These are phyloP conservation scores for Amaurobius ferox DNA, from an alignment of 2,888 invertebrate species.

Conservation along the genomic window DNA sequence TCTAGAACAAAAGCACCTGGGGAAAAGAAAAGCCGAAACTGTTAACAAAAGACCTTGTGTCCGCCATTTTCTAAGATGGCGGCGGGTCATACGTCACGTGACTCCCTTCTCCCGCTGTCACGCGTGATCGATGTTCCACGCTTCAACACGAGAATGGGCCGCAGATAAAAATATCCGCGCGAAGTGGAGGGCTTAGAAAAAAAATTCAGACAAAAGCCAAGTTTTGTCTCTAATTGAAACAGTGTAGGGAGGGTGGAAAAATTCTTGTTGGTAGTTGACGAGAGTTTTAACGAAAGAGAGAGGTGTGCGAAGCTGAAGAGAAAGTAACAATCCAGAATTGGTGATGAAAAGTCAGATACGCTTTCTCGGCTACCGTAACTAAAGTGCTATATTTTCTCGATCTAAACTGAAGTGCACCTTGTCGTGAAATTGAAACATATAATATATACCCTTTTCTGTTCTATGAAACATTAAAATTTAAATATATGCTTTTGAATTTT, in stretches of 20 bases:
- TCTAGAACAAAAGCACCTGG: not conserved
- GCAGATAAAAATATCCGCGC: slow-evolving; percentile 56
- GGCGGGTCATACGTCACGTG: slow-evolving; percentile 61
- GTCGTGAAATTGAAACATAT: no score
- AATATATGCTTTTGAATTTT: no score
- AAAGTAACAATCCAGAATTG: not conserved
- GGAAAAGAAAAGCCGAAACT: not conserved
- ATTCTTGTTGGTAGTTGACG: not conserved
- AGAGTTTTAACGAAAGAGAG: not conserved
- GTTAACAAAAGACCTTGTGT: slow-evolving; percentile 43
- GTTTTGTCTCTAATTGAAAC: slow-evolving; percentile 14
- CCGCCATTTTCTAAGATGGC: slow-evolving; percentile 37
- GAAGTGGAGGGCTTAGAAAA: slow-evolving; percentile 3
- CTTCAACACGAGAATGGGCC: slow-evolving; percentile 68
- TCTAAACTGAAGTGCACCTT: no score
- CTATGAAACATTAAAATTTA: no score
- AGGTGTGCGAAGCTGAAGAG: not conserved
- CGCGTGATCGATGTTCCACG: slow-evolving; percentile 65
- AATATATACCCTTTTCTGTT: no score
- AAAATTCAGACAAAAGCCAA: slow-evolving; percentile 24
- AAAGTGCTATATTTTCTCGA: no score
- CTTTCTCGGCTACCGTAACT: no score
- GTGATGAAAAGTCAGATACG: not conserved
- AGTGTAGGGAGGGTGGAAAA: not conserved
- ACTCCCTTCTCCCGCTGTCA: slow-evolving; percentile 54